Conservation (phyloP, 2,113 vertebrate species). For the Vicugna pacos region DNA sequence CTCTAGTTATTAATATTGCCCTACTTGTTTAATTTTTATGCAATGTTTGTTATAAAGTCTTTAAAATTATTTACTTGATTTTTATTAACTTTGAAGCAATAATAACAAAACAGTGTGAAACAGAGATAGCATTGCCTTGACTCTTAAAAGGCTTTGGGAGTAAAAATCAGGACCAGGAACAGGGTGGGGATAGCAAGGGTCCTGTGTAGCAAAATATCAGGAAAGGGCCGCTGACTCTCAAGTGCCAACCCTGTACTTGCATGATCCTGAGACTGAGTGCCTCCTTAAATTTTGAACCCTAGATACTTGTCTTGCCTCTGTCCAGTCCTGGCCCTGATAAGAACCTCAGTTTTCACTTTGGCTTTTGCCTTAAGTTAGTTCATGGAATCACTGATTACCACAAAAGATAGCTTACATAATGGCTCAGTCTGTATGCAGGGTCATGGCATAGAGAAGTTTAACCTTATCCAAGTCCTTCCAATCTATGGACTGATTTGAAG, state of each 20-base stretch:
- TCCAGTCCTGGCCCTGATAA: not conserved
- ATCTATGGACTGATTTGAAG: not conserved
- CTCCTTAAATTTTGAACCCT: not conserved
- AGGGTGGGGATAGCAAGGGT: not conserved
- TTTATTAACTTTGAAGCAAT: slow-evolving; percentile 16
- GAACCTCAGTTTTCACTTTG: slow-evolving; percentile 20
- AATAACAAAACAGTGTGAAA: not conserved
- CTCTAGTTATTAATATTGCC: slow-evolving; percentile 13
- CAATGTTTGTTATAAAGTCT: slow-evolving; percentile 20
- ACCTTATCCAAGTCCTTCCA: not conserved
- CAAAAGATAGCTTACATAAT: not conserved
- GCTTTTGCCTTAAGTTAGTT: slow-evolving; percentile 15
- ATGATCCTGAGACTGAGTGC: not conserved
- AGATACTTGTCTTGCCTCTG: not conserved
- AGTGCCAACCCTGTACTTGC: not conserved
- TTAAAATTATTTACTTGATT: slow-evolving; percentile 49
- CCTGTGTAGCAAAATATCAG: not conserved
- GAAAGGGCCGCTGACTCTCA: not conserved
- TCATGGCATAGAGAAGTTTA: not conserved
- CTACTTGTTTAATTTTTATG: slow-evolving; percentile 23
- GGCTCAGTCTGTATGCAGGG: not conserved
- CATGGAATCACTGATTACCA: not conserved
- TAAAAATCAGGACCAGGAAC: not conserved
- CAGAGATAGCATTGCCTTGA: not conserved
- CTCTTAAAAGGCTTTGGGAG: not conserved